Evolutionary conservation across 2,888 invertebrate genomes (phyloP).

Genomic region (Pyrgus malvae): DNA sequence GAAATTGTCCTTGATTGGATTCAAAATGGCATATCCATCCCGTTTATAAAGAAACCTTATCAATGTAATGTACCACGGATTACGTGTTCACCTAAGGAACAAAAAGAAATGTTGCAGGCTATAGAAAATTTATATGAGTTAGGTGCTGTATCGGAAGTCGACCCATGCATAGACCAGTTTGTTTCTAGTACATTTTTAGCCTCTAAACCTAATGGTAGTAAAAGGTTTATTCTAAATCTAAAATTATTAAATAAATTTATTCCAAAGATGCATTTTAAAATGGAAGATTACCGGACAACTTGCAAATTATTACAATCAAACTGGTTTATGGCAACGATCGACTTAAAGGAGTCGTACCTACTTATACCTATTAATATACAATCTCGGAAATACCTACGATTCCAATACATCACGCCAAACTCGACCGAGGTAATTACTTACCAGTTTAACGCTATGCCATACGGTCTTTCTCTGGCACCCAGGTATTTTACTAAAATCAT

Average conservation of each 20-base stretch:
- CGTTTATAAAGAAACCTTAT: too few species aligned
- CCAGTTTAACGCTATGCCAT: slow-evolving; percentile 26
- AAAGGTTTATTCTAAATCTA: slow-evolving; percentile 35
- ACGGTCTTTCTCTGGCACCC: slow-evolving; percentile 22
- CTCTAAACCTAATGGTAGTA: slow-evolving; percentile 31
- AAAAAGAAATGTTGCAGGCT: too few species aligned
- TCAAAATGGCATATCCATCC: neutral
- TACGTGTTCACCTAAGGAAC: too few species aligned
- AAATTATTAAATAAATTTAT: slow-evolving; percentile 36
- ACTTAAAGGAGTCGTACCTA: slow-evolving; percentile 35
- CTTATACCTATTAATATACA: slow-evolving; percentile 25
- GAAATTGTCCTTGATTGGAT: neutral
- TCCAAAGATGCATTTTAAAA: slow-evolving; percentile 32
- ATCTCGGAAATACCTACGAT: slow-evolving; percentile 33
- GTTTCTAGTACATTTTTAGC: slow-evolving; percentile 32
- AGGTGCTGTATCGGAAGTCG: slow-evolving; percentile 36
- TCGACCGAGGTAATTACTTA: slow-evolving; percentile 4
- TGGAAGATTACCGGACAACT: slow-evolving; percentile 37
- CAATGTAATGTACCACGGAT: too few species aligned
- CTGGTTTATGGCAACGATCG: slow-evolving; percentile 32
- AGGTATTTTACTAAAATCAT: slow-evolving; percentile 25
- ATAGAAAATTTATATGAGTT: slow-evolving; percentile 32
- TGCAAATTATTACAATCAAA: slow-evolving; percentile 22
- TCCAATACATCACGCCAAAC: too few species aligned
- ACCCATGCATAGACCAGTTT: slow-evolving; percentile 26